These are phyloP conservation scores for Drosophila emarginata DNA, from an alignment of 2,888 invertebrate genomes.

Conservation along the genomic window DNA sequence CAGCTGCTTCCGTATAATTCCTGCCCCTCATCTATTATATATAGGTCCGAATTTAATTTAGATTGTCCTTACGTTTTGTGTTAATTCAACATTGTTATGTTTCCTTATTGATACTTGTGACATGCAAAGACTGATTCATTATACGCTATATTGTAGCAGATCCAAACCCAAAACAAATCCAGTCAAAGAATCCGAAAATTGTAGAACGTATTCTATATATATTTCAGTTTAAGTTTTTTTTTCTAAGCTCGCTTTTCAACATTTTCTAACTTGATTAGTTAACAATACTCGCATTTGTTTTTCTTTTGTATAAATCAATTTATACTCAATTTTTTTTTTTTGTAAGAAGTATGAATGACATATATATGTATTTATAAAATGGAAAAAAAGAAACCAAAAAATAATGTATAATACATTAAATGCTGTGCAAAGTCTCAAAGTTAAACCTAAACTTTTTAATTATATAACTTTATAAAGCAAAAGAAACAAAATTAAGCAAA, in stretches of 20 bases:
- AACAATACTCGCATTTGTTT: conserved; percentile 52
- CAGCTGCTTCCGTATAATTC: conserved; percentile 23
- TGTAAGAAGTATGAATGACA: conserved; percentile 34
- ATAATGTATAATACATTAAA: conserved; percentile 55
- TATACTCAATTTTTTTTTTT: conserved; percentile 53
- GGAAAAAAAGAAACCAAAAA: conserved; percentile 33
- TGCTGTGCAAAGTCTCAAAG: conserved; percentile 74
- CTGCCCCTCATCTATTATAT: conserved; percentile 2
- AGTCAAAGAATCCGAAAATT: conserved; percentile 3
- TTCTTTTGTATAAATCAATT: conserved; percentile 47
- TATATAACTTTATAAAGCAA: conserved; percentile 48
- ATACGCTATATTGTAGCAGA: conserved; percentile 55
- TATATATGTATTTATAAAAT: conserved; percentile 42
- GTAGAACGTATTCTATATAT: neutral
- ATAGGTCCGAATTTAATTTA: conserved; percentile 19
- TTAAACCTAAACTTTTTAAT: conserved; percentile 68
- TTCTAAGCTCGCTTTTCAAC: conserved; percentile 29
- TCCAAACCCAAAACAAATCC: conserved; percentile 16
- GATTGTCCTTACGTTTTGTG: conserved; percentile 38
- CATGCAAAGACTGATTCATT: conserved; percentile 77
- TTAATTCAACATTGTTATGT: conserved; percentile 44
- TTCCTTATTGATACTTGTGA: conserved; percentile 66
- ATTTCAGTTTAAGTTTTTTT: conserved; percentile 17
- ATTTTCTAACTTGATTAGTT: conserved; percentile 44
- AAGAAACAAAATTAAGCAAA: conserved; percentile 24